Base-by-base conservation (phyloP, 1,140 invertebrate species). In the Meloidogyne hapla region DNA sequence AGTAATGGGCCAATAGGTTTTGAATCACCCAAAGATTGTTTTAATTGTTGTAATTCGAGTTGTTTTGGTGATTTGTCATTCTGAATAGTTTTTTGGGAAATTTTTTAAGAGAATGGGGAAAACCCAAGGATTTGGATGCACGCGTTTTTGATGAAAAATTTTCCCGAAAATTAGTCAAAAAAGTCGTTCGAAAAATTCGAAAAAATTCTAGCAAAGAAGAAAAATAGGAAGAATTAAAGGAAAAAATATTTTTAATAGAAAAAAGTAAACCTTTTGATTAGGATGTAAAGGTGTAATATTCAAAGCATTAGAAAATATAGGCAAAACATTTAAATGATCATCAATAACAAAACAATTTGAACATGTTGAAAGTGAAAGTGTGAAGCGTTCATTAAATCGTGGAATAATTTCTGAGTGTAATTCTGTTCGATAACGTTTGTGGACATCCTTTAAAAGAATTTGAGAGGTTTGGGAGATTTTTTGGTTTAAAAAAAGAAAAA, bases 331-430 rank as follows among this genome's bases (percentile, higher is more conserved):
- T 0, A 99, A 90, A 76, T 94, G 92, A 88, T 99, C 95, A 89
- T 99, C 95, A 21, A 97, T 91, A 6, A 98, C 93, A 64, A 98
- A 88, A 89, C 94, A 98, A 33, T 92, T 91, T 76, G 92, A 89
- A 87, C 95, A 96, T 2, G 93, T 92, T 0, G 93, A 90, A 77
- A 99, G 88, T 0, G 95, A 98, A 0, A 98, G 88, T 18, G 99
- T 90, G 87, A 99, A 96, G 65, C 92, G 91, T 89, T 99, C 95
- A 89, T 99, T 99, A 87, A 99, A 99, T 80, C 97, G 89, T 73
- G 93, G 92, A 9, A 95, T 92, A 66, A 99, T 91, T 88, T 95
- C 92, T 82, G 93, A 91, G 88, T 98, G 94, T 12, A 94, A 92
- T 90, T 98, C 95, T 15, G 96, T 99, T 79, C 96, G 91, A 85